Conservation (phyloP, 2,797 vertebrate species). For the Melanotaenia nigrans region DNA sequence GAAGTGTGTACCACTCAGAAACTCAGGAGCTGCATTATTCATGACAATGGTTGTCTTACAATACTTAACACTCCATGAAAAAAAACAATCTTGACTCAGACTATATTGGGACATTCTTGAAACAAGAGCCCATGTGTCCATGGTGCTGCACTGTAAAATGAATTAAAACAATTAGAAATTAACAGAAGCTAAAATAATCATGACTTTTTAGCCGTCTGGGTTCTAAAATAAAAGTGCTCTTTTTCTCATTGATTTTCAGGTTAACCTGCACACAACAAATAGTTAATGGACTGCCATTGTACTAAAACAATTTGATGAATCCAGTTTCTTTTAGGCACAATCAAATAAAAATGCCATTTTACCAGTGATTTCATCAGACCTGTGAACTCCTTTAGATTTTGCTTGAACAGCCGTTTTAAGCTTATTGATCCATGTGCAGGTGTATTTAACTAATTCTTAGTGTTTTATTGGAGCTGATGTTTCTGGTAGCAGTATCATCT, state of each 20-base stretch:
- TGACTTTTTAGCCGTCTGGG: not conserved
- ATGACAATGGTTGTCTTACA: slow-evolving; percentile 15
- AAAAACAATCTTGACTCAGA: slow-evolving; percentile 14
- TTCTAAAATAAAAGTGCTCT: slow-evolving; percentile 1
- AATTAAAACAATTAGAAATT: slow-evolving; percentile 41
- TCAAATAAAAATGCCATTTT: slow-evolving; percentile 50
- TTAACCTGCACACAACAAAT: slow-evolving; percentile 12
- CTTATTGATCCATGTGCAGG: slow-evolving; percentile 26
- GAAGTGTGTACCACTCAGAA: not conserved
- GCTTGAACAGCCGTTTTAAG: slow-evolving; percentile 45
- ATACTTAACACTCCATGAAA: slow-evolving; percentile 30
- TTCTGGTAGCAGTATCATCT: slow-evolving; percentile 41
- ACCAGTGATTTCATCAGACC: slow-evolving; percentile 41
- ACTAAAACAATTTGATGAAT: slow-evolving; percentile 49
- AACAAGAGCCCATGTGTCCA: slow-evolving; percentile 17
- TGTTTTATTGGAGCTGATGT: slow-evolving; percentile 29
- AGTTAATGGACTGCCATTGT: slow-evolving; percentile 21
- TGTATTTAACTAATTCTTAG: slow-evolving; percentile 32
- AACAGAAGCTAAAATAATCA: slow-evolving; percentile 9
- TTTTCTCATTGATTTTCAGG: slow-evolving; percentile 16
- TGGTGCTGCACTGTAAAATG: slow-evolving; percentile 22
- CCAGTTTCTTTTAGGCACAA: slow-evolving; percentile 46
- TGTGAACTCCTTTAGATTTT: slow-evolving; percentile 36
- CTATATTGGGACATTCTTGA: slow-evolving; percentile 19
- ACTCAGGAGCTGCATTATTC: not conserved